These are phyloP conservation scores for Pogonophryne albipinna DNA, from an alignment of 2,797 vertebrate genomes.

Conservation along the genomic window DNA sequence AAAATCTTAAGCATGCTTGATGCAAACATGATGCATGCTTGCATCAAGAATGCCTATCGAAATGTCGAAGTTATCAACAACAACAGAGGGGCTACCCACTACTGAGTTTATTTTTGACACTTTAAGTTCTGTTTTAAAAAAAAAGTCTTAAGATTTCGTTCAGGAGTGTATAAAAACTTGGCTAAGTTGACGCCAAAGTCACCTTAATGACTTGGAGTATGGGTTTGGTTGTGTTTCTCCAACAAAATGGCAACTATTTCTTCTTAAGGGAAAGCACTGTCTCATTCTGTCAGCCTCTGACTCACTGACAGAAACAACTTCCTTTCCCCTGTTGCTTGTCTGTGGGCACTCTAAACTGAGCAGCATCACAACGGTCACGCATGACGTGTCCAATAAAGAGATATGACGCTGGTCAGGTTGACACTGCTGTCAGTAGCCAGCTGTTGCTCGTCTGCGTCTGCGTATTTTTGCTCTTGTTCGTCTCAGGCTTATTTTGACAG, in stretches of 20 bases:
- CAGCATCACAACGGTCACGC: conserved; percentile 64
- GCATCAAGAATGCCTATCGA: no score
- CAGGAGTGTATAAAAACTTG: neutral
- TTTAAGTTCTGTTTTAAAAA: no score
- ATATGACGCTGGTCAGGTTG: conserved; percentile 48
- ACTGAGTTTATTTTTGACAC: no score
- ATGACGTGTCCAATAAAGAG: conserved; percentile 67
- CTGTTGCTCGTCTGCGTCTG: conserved; percentile 55
- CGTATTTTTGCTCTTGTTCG: conserved; percentile 36
- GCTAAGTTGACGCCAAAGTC: neutral
- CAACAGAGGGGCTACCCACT: no score
- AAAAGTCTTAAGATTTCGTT: no score
- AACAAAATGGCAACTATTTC: conserved; percentile 17
- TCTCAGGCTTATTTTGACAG: conserved; percentile 70
- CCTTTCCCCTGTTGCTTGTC: conserved; percentile 55
- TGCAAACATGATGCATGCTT: no score
- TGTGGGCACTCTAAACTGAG: conserved; percentile 64
- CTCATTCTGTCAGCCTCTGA: conserved; percentile 48
- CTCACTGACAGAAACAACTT: conserved; percentile 66
- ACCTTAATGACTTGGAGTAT: conserved; percentile 4
- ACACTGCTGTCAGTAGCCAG: conserved; percentile 73
- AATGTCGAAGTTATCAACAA: no score
- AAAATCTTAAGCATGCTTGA: no score
- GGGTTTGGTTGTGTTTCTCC: conserved; percentile 2
- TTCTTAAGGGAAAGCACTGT: conserved; percentile 27